These are phyloP conservation scores for Mycogona germanica DNA, from an alignment of 2,888 invertebrate genomes.

Conservation along the genomic window DNA sequence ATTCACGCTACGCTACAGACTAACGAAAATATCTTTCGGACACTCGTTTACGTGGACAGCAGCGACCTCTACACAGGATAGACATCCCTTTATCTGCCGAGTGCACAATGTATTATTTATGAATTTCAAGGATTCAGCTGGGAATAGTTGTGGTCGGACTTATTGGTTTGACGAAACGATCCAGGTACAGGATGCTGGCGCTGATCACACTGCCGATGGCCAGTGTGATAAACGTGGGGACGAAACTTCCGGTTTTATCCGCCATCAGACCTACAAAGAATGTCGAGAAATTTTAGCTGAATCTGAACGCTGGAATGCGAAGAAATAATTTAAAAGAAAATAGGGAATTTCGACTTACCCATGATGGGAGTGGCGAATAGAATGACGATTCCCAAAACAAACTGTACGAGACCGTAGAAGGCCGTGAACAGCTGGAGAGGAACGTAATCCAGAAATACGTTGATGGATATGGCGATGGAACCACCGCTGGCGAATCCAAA, in stretches of 20 bases:
- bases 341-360: conserved; percentile 36
- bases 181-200: conserved; percentile 6
- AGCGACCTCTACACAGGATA: too few relatives aligned
- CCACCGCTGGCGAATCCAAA: conserved; percentile 61
- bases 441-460: conserved; percentile 58
- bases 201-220: conserved; percentile 27
- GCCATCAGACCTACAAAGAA: conserved; percentile 44
- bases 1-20: too few relatives aligned
- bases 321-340: too few relatives aligned
- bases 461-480: conserved; percentile 62
- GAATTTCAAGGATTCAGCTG: too few relatives aligned
- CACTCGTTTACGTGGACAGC: too few relatives aligned
- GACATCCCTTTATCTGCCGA: too few relatives aligned
- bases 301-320: neutral
- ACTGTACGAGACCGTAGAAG: conserved; percentile 57
- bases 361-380: conserved; percentile 59
- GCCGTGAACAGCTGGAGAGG: conserved; percentile 61
- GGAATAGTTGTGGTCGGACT: too few relatives aligned
- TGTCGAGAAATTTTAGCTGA: neutral
- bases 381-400: conserved; percentile 62
- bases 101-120: too few relatives aligned
- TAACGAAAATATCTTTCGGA: too few relatives aligned
- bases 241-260: conserved; percentile 57
- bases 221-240: conserved; percentile 61
- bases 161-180: too few relatives aligned